Percentiles rank a stretch among this genome's conserved stretches.
Evolutionary conservation across 2,888 invertebrate species (phyloP).

Genomic region (Hofmannophila pseudospretella): DNA sequence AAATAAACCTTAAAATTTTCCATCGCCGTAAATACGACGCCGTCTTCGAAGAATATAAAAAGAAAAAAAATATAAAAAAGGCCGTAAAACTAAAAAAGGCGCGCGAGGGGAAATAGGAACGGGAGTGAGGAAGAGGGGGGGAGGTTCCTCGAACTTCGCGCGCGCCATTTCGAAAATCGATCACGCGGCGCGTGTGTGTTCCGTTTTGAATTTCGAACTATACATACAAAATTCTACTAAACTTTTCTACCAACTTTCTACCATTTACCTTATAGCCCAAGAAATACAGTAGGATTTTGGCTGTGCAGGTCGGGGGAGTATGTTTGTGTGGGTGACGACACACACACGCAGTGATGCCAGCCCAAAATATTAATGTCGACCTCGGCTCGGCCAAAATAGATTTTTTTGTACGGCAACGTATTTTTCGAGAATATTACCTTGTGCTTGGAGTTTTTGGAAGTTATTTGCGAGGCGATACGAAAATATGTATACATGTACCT

Average conservation of each 20-base stretch:
- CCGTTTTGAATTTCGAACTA: slow-evolving; percentile 57
- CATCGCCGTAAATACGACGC: neutral
- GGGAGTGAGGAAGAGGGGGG: slow-evolving; percentile 19
- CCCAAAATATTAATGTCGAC: slow-evolving; percentile 57
- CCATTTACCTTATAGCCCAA: slow-evolving; percentile 1
- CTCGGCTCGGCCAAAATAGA: no score
- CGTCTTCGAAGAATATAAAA: neutral
- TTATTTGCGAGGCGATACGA: no score
- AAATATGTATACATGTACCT: no score
- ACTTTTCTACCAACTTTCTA: slow-evolving; percentile 18
- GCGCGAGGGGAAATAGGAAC: slow-evolving; percentile 44
- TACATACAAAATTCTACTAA: slow-evolving; percentile 38
- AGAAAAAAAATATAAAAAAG: slow-evolving; percentile 45
- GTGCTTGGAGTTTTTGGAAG: no score
- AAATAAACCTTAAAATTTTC: no score
- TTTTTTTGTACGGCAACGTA: no score
- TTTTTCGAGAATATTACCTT: no score
- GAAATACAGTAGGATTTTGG: slow-evolving; percentile 7
- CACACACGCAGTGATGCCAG: slow-evolving; percentile 22
- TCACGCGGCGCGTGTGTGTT: slow-evolving; percentile 65
- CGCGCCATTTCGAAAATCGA: slow-evolving; percentile 67
- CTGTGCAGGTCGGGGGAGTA: neutral
- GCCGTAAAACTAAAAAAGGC: slow-evolving; percentile 37
- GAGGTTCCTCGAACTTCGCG: slow-evolving; percentile 32
- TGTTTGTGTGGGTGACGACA: slow-evolving; percentile 28